Evolutionary conservation across 2,888 invertebrate genomes (phyloP), one percentile per base, ranked within the genome.

Genomic region (Seira sanloemensis): DNA sequence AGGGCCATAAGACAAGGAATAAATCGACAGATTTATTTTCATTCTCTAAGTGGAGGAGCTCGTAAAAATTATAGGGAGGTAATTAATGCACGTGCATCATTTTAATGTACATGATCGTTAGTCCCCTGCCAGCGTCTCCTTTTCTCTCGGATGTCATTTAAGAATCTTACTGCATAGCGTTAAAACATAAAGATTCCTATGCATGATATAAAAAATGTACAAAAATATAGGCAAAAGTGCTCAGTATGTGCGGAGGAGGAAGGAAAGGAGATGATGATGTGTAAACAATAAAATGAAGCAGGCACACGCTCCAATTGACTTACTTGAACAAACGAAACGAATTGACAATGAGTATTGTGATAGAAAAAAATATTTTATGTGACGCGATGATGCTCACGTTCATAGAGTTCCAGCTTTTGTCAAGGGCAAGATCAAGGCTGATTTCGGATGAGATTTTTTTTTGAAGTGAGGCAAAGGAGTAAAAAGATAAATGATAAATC

Each of bases 371-470:
- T n/a, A n/a, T n/a, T n/a, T n/a, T n/a, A 37, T 37, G 37, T 37
- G 4, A 12, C 37, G 4, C 12, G 4, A 7, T 4, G 37, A 37
- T 37, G 37, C 37, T 4, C 12, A 37, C 12, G 37, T 7, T 4
- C 4, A 37, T 37, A 9, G 24, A 12, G 66, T 21, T 19, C 66
- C 9, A 9, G 12, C 7, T 66, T 23, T 37, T 18, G 25, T 37
- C 23, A 69, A 69, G 69, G 69, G 24, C 69, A 69, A 69, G 69
- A 69, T 69, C 69, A 69, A 69, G 69, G 69, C 26, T 69, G 67
- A 4, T 21, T 66, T 37, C 12, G 37, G 12, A 7, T 37, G 37
- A 37, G 12, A 37, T 7, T 37, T 7, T 37, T 4, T 37, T 7
- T 37, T 4, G 4, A 12, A 37, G 12, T 37, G 37, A 12, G 37